These are phyloP conservation scores for Recurvirostra avosetta DNA, from an alignment of 2,113 vertebrate genomes.

Conservation along the genomic window DNA sequence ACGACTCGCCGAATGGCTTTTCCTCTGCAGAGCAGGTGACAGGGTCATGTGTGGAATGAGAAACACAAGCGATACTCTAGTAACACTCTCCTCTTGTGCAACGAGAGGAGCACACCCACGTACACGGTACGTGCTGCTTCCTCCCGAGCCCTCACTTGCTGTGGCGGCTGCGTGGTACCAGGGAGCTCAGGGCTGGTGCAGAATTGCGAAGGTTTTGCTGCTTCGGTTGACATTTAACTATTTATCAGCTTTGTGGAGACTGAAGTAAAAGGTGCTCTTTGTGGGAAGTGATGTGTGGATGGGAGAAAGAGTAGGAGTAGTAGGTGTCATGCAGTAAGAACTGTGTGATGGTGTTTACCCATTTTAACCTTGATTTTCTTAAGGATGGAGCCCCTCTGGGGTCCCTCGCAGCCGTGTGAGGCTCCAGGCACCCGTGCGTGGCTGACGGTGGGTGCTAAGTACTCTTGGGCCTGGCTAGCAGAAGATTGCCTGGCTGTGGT, in stretches of 20 bases:
- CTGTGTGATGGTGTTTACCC: neutral
- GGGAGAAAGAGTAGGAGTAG: constrained; percentile 23
- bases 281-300: neutral
- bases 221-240: constrained; percentile 18
- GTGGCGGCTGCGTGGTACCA: neutral
- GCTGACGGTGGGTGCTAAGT: neutral
- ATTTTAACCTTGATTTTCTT: neutral
- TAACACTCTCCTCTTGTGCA: neutral
- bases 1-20: rapidly evolving
- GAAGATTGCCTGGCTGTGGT: neutral
- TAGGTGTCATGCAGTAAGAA: neutral
- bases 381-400: neutral
- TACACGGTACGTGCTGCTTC: rapidly evolving
- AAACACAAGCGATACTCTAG: neutral
- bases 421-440: neutral
- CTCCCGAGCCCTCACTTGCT: neutral
- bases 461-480: neutral
- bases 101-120: neutral
- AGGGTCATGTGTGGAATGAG: neutral
- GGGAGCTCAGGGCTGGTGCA: neutral
- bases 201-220: neutral
- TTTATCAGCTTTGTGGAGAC: neutral
- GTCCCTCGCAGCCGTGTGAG: rapidly evolving
- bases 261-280: neutral
- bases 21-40: neutral